Conservation (phyloP, 1,140 invertebrate species). For the Aphaenogaster floridana region DNA sequence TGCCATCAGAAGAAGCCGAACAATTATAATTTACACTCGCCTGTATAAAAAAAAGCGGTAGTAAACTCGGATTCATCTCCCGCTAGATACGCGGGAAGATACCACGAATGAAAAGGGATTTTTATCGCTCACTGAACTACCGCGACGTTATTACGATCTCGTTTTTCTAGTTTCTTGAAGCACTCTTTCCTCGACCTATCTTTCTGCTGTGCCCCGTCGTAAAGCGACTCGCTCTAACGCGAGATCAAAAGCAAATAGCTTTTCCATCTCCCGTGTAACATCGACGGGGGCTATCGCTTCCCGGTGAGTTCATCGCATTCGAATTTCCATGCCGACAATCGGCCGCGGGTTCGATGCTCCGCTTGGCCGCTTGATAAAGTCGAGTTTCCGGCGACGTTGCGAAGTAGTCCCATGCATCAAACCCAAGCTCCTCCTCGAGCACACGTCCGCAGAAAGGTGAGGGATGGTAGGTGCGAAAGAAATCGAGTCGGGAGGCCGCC, state of each 20-base stretch:
- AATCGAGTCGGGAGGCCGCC: conserved; percentile 41
- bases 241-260: conserved; percentile 65
- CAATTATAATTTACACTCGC: conserved; percentile 50
- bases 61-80: conserved; percentile 33
- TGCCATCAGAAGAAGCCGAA: neutral
- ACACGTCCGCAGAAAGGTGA: conserved; percentile 50
- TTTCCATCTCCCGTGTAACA: conserved; percentile 45
- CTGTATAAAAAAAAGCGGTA: conserved; percentile 18
- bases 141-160: conserved; percentile 59
- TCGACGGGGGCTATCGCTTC: conserved; percentile 49
- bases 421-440: conserved; percentile 58
- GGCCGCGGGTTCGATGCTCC: conserved; percentile 36
- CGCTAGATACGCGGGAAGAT: conserved; percentile 10
- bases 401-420: conserved; percentile 77
- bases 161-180: conserved; percentile 64
- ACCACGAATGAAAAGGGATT: conserved; percentile 40
- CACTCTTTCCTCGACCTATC: conserved; percentile 61
- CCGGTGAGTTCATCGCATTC: conserved; percentile 57
- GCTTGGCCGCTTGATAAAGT: conserved; percentile 71
- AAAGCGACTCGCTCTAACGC: conserved; percentile 58
- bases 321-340: conserved; percentile 63
- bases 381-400: conserved; percentile 65
- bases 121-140: conserved; percentile 56
- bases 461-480: conserved; percentile 64
- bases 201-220: conserved; percentile 51